A percentile compares a stretch with the other conserved stretches of the same genome.
These are phyloP conservation scores for Fistularia commersonii DNA, from an alignment of 2,797 vertebrate species.

Conservation along the genomic window DNA sequence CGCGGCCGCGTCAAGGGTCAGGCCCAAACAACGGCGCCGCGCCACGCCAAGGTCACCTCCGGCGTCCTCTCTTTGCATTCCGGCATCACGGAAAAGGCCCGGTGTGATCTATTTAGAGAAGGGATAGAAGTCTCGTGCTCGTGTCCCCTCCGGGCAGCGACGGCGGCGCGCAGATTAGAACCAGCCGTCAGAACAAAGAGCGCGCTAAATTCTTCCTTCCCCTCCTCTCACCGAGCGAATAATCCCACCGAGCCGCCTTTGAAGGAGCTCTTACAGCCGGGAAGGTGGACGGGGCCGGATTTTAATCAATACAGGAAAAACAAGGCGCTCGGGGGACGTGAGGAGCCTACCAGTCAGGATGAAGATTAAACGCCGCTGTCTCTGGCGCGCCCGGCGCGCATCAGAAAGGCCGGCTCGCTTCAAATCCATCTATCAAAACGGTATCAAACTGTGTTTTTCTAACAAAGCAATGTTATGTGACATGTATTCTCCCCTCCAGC, in stretches of 20 bases:
- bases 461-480: slow-evolving; percentile 79
- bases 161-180: slow-evolving; percentile 43
- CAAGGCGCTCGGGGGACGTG: slow-evolving; percentile 76
- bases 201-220: slow-evolving; percentile 69
- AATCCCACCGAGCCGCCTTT: slow-evolving; percentile 74
- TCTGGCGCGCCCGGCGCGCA: slow-evolving; percentile 70
- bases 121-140: no score
- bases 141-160: no score
- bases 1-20: slow-evolving; percentile 60
- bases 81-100: slow-evolving; percentile 25
- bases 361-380: slow-evolving; percentile 84
- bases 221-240: no score
- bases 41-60: slow-evolving; percentile 55
- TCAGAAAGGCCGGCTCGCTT: slow-evolving; percentile 74
- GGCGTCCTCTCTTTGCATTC: slow-evolving; percentile 25
- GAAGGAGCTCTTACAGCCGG: slow-evolving; percentile 75
- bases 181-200: slow-evolving; percentile 66
- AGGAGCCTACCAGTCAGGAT: slow-evolving; percentile 73
- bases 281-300: slow-evolving; percentile 75
- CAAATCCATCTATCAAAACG: slow-evolving; percentile 80
- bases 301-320: slow-evolving; percentile 83
- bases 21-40: slow-evolving; percentile 40
- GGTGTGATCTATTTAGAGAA: no score
- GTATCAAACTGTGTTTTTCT: slow-evolving; percentile 82
- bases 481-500: slow-evolving; percentile 82